Evolutionary conservation across 2,113 vertebrate species (phyloP).

Genomic region (Malaclemys terrapin): DNA sequence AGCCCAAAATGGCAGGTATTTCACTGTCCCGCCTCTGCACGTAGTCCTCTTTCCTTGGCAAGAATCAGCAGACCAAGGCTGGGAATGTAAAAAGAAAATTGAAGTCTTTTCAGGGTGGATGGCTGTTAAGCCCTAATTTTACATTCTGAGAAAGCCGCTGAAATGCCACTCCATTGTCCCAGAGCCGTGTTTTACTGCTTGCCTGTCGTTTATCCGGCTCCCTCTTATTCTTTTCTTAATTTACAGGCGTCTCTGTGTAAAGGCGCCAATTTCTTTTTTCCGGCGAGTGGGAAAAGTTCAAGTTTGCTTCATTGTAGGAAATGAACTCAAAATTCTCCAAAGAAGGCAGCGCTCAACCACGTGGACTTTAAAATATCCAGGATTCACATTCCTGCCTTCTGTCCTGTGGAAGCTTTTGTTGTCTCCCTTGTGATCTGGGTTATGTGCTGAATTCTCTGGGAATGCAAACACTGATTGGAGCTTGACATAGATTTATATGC

Average conservation of each 20-base stretch:
- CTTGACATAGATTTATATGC: neutral
- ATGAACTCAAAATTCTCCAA: neutral
- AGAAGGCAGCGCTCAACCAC: neutral
- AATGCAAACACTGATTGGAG: neutral
- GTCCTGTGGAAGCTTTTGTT: neutral
- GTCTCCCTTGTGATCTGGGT: neutral
- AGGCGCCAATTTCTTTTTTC: neutral
- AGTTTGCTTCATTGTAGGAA: neutral
- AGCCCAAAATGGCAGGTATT: neutral
- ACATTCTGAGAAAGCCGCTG: neutral
- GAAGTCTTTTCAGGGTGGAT: neutral
- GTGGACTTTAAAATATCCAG: fast-evolving
- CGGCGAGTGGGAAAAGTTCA: neutral
- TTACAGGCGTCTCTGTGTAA: neutral
- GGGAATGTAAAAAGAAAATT: neutral
- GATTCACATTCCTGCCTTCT: neutral
- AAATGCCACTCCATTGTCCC: neutral
- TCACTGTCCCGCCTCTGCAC: neutral
- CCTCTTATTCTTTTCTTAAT: neutral
- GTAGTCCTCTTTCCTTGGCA: neutral
- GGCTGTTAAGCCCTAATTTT: fast-evolving
- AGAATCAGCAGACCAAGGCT: neutral
- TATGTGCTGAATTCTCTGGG: neutral
- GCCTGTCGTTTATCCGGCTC: neutral
- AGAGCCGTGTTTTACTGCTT: fast-evolving